Conservation (phyloP, 1,140 invertebrate genomes). For the Spodoptera litura region DNA sequence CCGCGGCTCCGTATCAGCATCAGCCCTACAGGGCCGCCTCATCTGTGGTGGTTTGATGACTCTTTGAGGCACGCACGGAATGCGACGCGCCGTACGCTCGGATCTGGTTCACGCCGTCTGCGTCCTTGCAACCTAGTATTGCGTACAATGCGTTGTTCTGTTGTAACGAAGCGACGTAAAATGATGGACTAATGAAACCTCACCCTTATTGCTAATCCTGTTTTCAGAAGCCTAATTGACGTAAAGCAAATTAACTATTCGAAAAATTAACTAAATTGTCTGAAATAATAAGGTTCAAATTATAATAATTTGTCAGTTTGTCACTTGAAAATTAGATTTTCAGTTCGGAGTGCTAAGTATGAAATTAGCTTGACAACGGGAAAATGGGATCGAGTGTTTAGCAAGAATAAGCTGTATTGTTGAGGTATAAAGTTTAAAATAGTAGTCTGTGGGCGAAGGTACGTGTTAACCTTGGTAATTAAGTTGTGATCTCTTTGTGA, state of each 20-base stretch:
- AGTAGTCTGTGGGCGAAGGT: neutral
- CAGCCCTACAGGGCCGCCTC: too few species aligned
- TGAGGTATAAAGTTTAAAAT: neutral
- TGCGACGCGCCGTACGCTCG: too few species aligned
- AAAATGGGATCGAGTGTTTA: neutral
- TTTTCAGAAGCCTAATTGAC: slow-evolving; percentile 16
- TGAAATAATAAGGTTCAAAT: slow-evolving; percentile 3
- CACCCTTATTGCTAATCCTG: neutral
- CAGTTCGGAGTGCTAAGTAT: neutral
- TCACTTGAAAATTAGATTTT: slow-evolving; percentile 1
- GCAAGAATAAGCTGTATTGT: slow-evolving; percentile 1
- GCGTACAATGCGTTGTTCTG: too few species aligned
- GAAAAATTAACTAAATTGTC: slow-evolving; percentile 3
- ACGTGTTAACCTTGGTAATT: slow-evolving; percentile 11
- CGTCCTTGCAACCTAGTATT: too few species aligned
- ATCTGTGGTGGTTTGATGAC: too few species aligned
- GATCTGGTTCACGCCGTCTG: too few species aligned
- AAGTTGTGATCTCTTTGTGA: neutral
- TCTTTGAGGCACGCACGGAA: too few species aligned
- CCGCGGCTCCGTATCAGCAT: too few species aligned
- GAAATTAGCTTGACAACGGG: neutral
- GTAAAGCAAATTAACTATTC: neutral
- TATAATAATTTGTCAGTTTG: slow-evolving; percentile 4
- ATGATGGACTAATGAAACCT: too few species aligned
- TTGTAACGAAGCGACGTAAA: too few species aligned